phyloP scores from a whole-genome alignment of 2,797 vertebrate species.

The Carcharodon carcharias region DNA sequence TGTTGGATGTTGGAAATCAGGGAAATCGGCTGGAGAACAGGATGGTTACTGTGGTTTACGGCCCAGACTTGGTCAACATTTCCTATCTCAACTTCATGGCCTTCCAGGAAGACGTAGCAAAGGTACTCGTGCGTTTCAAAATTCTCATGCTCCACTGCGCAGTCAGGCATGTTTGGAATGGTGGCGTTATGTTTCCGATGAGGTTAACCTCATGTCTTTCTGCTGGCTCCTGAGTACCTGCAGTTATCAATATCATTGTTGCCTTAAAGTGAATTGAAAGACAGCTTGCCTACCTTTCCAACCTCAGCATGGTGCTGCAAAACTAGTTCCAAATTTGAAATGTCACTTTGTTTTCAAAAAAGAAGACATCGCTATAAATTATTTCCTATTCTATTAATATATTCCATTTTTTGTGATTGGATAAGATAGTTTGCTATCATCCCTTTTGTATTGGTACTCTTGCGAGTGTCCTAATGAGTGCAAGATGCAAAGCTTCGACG shows the following conservation, averaged over 20 bases:
- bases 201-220: neutral
- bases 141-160: neutral
- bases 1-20: constrained; percentile 77
- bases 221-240: neutral
- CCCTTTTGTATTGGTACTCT: no score
- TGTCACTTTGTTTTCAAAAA: neutral
- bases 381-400: neutral
- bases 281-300: neutral
- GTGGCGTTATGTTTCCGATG: neutral
- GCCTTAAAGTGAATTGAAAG: neutral
- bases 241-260: neutral
- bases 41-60: constrained; percentile 88
- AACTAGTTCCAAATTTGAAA: neutral
- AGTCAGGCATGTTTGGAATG: neutral
- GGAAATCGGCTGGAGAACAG: constrained; percentile 79
- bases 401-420: neutral
- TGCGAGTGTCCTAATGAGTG: no score
- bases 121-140: constrained; percentile 59
- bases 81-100: constrained; percentile 92
- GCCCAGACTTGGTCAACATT: constrained; percentile 89
- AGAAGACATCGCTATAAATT: neutral
- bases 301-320: neutral
- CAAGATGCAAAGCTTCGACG: no score
- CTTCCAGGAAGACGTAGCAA: constrained; percentile 91
- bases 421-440: neutral